These are phyloP conservation scores for Hoplostethus mediterraneus DNA, from an alignment of 2,797 vertebrate species.

Conservation along the genomic window DNA sequence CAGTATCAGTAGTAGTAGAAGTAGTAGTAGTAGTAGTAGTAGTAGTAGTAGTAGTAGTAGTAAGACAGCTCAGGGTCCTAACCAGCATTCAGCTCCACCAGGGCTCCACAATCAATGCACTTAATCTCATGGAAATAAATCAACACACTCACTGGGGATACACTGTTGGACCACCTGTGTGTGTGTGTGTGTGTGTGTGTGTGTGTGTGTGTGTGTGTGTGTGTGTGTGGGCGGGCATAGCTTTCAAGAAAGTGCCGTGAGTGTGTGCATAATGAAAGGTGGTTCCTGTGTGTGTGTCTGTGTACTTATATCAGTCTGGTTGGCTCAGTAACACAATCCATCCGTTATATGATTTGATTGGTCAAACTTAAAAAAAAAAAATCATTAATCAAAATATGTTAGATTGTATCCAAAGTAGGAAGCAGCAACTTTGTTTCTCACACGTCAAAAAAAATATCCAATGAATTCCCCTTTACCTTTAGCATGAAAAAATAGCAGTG, in stretches of 20 bases:
- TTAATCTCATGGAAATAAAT: conserved; percentile 15
- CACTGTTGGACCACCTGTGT: neutral
- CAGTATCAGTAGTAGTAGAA: too few relatives aligned
- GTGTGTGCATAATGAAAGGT: neutral
- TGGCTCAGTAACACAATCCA: conserved; percentile 20
- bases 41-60: too few relatives aligned
- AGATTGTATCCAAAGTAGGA: neutral
- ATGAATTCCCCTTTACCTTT: neutral
- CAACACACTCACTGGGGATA: conserved; percentile 1
- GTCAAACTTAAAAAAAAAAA: too few relatives aligned
- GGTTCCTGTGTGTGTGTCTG: neutral
- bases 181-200: conserved; percentile 12
- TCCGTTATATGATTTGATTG: neutral
- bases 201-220: conserved; percentile 15
- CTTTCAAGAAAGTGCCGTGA: too few relatives aligned
- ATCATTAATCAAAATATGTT: neutral
- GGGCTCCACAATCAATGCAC: conserved; percentile 7
- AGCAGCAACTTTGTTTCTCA: neutral
- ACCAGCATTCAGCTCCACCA: neutral
- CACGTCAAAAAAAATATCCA: neutral
- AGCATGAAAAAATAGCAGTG: neutral
- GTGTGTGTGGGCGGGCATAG: neutral
- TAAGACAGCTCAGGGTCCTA: neutral
- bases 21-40: too few relatives aligned
- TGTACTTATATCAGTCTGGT: neutral